phyloP scores from a whole-genome alignment of 1,140 invertebrate species.

The Elysia chlorotica region DNA sequence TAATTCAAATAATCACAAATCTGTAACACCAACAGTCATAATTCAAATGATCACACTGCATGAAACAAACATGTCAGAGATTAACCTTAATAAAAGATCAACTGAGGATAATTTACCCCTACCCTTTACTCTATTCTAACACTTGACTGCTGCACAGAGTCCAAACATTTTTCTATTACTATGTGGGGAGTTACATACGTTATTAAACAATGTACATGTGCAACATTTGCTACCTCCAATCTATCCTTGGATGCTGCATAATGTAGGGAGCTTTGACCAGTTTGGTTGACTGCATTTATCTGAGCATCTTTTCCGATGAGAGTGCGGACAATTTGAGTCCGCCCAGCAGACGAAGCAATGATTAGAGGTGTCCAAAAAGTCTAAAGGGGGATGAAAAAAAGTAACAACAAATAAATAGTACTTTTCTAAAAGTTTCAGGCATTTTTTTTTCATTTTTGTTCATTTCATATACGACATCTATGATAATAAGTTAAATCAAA shows the following conservation, averaged over 20 bases:
- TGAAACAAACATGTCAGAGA: no score
- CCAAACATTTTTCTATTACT: no score
- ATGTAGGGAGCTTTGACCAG: conserved; percentile 59
- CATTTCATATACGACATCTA: no score
- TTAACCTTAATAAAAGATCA: no score
- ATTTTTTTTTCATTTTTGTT: background rate
- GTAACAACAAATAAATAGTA: background rate
- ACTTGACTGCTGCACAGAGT: no score
- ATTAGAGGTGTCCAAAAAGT: conserved; percentile 80
- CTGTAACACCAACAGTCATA: no score
- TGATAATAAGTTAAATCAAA: no score
- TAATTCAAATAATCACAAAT: no score
- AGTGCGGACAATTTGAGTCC: conserved; percentile 71
- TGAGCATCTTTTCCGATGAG: conserved; percentile 74
- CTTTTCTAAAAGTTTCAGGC: background rate
- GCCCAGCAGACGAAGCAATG: conserved; percentile 80
- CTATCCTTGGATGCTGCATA: conserved; percentile 59
- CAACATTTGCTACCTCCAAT: conserved; percentile 40
- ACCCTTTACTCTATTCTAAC: no score
- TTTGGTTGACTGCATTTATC: conserved; percentile 73
- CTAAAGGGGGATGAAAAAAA: conserved; percentile 52
- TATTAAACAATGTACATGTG: no score
- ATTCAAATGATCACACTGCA: background rate
- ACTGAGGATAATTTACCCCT: no score
- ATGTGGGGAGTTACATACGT: no score